Evolutionary conservation across 2,888 invertebrate genomes (phyloP), one percentile per base, ranked within the genome.

Genomic region (Himalopsyche kuldschensis): DNA sequence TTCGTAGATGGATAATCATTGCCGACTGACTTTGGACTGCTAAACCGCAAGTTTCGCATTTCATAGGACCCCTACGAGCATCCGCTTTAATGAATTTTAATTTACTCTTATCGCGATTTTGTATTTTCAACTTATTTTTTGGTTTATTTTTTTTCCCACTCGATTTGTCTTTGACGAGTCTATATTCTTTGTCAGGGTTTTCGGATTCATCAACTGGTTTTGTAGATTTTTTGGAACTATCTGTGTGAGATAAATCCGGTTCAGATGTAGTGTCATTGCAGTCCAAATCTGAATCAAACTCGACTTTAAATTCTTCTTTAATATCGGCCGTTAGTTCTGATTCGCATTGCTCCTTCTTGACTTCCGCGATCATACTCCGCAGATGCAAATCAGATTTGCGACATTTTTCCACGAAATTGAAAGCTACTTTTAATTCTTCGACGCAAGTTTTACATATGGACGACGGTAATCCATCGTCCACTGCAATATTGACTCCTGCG

Each of bases 1-100:
- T 47, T 11, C 86, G 32, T 69, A 81, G 41, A 47, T 86, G 86
- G n/a, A 86, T 82, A 17, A 77, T 48, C 84, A 84, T 84, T 46
- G 81, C 82, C 4, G 84, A 78, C n/a, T 77, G 24, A 30, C 84
- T 84, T 31, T 48, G 47, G 5, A 79, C 75, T 20, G 69, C 11
- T 11, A 84, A 20, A 3, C 84, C 84, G 79, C 84, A 84, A 4
- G 41, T 78, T 30, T 78, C 55, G 20, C 84, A 84, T 55, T 79
- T 78, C 30, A 84, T 55, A 20, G 55, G 55, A 55, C 77, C 35
- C 11, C 35, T 11, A 2, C 24, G 31, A 24, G 11, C 31, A 8
- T 30, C 35, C 6, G 75, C 17, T 3, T 75, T 41, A 15, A 32
- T 82, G 6, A 24, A 31, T 48, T 75, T 27, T n/a, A 27, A 75